Evolutionary conservation across 2,113 vertebrate species (phyloP), one percentile per base, ranked within the genome.

Genomic region (Catharus bicknelli): DNA sequence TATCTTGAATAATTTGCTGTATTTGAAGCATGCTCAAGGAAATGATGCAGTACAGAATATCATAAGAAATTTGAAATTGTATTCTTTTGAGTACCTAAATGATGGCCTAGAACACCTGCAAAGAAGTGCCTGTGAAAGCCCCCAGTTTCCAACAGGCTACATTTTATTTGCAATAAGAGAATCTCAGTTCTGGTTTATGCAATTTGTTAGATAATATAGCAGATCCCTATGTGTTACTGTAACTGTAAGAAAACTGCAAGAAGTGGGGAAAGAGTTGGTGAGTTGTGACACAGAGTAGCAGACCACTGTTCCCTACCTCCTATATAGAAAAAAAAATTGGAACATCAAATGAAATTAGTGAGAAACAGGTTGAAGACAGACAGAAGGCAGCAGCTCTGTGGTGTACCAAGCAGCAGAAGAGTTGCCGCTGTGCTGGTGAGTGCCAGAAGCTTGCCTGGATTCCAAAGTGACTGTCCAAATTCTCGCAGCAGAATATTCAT

Each of bases 1-100:
- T 67, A 13, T 78, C 17, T 77, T 80, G 47, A 91, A 74, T 72
- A 90, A 89, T 89, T 93, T 64, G 47, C 55, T 94, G 54, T 20
- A 72, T 64, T 36, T 92, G 72, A 88, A 91, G 27, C 81, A 83
- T 36, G 67, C 18, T 63, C 17, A 42, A 90, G 47, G 69, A 91
- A 95, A 72, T 48, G 38, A 86, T 55, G 15, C 36, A 43, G 67
- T 50, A 43, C n/a, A 32, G 62, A 84, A 70, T 10, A 15, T 77
- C n/a, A 70, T 36, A 36, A 9, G 61, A 91, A 63, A 81, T 86
- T 66, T 57, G 36, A 70, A 78, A 43, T 48, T 5, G 2, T 23
- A 47, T 93, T 91, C 10, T 85, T 83, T 50, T 8, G 22, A 9
- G 20, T 40, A 57, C 47, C 74, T 78, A 77, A 48, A 74, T 16